Evolutionary conservation across 2,888 invertebrate species (phyloP).

Genomic region (Serrognathus titanus): DNA sequence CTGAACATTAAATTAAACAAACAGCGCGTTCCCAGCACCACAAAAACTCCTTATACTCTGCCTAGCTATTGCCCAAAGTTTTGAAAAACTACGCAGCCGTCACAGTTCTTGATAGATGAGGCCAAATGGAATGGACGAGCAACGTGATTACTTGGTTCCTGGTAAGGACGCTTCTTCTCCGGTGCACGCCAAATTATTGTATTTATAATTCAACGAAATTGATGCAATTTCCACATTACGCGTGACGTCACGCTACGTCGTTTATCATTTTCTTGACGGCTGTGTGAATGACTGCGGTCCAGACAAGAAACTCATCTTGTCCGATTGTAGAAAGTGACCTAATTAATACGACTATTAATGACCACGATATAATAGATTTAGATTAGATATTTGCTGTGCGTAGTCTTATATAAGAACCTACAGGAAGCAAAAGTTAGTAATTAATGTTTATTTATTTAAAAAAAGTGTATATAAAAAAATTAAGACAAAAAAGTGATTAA

Average conservation of each 20-base stretch:
- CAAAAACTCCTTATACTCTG: no score
- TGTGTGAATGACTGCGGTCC: background rate
- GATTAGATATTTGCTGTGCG: no score
- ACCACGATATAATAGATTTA: no score
- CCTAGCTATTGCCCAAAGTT: background rate
- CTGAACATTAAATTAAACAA: no score
- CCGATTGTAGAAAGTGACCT: no score
- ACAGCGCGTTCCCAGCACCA: no score
- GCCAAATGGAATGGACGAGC: slow-evolving; percentile 18
- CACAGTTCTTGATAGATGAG: slow-evolving; percentile 19
- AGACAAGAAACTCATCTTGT: background rate
- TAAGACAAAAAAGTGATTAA: no score
- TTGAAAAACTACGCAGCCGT: slow-evolving; percentile 17
- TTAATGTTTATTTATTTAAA: no score
- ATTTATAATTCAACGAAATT: slow-evolving; percentile 35
- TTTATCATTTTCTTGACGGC: slow-evolving; percentile 29
- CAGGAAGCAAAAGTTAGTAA: no score
- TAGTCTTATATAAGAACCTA: no score
- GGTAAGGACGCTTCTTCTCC: slow-evolving; percentile 13
- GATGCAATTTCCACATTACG: slow-evolving; percentile 46
- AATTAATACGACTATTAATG: no score
- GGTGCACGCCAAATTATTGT: slow-evolving; percentile 19
- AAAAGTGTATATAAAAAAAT: no score
- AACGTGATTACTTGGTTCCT: slow-evolving; percentile 16
- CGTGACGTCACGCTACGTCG: slow-evolving; percentile 37